These are phyloP conservation scores for Ochropleura plecta DNA, from an alignment of 2,888 invertebrate species.

Conservation along the genomic window DNA sequence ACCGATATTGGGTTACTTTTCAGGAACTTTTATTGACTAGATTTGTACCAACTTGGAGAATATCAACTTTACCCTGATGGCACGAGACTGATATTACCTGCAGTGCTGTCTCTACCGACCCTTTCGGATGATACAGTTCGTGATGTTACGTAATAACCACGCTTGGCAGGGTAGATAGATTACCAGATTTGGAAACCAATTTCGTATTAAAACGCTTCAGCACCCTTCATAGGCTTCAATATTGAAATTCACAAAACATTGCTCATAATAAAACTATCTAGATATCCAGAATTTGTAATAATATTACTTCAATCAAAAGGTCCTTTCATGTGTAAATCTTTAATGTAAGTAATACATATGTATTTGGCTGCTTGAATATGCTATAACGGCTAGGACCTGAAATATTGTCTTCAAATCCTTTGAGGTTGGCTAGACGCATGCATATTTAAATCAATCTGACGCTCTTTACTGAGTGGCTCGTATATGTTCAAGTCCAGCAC, in stretches of 20 bases:
- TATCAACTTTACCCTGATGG: background rate
- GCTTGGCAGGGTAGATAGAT: background rate
- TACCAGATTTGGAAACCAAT: constrained; percentile 25
- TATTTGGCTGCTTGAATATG: constrained; percentile 14
- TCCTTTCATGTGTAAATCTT: constrained; percentile 5
- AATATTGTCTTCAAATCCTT: constrained; percentile 7
- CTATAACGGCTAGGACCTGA: background rate
- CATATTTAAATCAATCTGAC: constrained; percentile 7
- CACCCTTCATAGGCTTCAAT: constrained; percentile 7
- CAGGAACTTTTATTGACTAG: background rate
- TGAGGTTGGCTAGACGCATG: background rate
- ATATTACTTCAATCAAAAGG: background rate
- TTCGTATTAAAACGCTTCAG: background rate
- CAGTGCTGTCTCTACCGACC: background rate
- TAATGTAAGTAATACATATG: background rate
- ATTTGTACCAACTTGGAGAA: background rate
- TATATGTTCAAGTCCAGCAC: background rate
- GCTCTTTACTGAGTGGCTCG: background rate
- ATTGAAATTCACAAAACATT: constrained; percentile 27
- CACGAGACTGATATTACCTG: background rate
- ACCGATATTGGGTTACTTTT: background rate
- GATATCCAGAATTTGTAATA: constrained; percentile 27
- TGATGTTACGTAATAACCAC: background rate
- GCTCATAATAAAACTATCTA: constrained; percentile 3
- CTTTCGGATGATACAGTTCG: background rate